Percentiles rank a stretch among this genome's conserved stretches.
These are phyloP conservation scores for Protodeltote pygarga DNA, from an alignment of 2,888 invertebrate species.

Conservation along the genomic window DNA sequence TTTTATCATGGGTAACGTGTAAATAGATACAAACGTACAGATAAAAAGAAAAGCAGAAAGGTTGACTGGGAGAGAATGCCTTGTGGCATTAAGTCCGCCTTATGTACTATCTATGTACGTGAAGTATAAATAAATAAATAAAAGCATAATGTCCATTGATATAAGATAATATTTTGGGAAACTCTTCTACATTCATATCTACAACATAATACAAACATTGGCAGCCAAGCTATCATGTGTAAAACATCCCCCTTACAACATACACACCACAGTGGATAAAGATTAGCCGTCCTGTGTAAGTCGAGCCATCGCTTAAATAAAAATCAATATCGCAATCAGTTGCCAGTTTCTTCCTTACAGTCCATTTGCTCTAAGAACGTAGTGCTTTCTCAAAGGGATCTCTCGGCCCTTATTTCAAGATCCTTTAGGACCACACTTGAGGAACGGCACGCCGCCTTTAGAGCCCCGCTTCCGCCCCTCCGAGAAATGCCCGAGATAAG, in stretches of 20 bases:
- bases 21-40: no score
- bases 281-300: constrained; percentile 57
- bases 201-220: no score
- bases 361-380: constrained; percentile 83
- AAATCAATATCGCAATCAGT: constrained; percentile 84
- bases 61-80: no score
- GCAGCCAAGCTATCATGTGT: no score
- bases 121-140: no score
- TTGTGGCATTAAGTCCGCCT: no score
- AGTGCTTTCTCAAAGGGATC: constrained; percentile 81
- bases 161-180: no score
- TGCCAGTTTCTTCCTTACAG: constrained; percentile 80
- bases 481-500: constrained; percentile 85
- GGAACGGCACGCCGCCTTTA: constrained; percentile 75
- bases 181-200: no score
- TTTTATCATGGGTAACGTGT: no score
- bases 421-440: constrained; percentile 85
- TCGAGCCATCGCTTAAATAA: constrained; percentile 75
- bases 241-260: constrained; percentile 4
- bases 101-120: no score
- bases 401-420: constrained; percentile 81
- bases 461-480: constrained; percentile 82
- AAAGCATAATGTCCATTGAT: no score
- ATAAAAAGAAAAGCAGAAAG: no score
- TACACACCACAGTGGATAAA: constrained; percentile 53